Evolutionary conservation across 1,140 invertebrate species (phyloP).

Genomic region (Apocrypta bakeri): DNA sequence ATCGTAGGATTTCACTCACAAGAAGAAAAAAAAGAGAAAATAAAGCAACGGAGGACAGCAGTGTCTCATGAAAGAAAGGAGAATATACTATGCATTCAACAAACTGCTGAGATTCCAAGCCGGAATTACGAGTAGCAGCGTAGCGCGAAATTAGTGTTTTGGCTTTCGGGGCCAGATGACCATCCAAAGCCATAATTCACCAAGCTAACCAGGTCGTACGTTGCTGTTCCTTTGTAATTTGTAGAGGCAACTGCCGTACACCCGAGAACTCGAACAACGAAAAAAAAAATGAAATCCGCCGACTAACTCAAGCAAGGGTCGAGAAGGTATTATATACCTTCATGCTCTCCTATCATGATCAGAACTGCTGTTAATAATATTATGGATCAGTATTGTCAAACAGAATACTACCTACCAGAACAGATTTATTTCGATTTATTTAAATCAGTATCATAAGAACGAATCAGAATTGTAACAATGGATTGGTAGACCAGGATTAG

Average conservation of each 20-base stretch:
- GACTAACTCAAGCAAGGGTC: not conserved
- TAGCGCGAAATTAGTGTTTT: conserved; percentile 56
- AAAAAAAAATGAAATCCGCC: not conserved
- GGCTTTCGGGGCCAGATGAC: conserved; percentile 57
- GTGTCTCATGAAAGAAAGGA: not conserved
- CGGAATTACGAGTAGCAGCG: conserved; percentile 38
- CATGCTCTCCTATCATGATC: too few relatives aligned
- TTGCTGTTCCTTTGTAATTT: conserved; percentile 58
- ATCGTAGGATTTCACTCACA: too few relatives aligned
- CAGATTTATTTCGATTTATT: too few relatives aligned
- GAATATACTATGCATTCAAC: conserved; percentile 18
- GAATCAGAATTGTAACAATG: too few relatives aligned
- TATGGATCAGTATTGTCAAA: too few relatives aligned
- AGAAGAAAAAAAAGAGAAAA: not conserved
- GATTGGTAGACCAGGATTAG: too few relatives aligned
- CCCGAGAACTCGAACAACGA: conserved; percentile 2
- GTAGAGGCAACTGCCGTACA: conserved; percentile 51
- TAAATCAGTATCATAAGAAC: too few relatives aligned
- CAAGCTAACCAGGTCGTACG: conserved; percentile 10
- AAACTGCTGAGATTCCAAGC: conserved; percentile 29
- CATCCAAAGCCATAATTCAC: conserved; percentile 58
- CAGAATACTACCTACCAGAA: too few relatives aligned
- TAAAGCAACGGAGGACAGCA: not conserved
- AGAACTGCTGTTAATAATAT: too few relatives aligned
- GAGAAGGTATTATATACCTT: too few relatives aligned